phyloP scores from a whole-genome alignment of 2,113 vertebrate species.

The Potamarius usumacintae region DNA sequence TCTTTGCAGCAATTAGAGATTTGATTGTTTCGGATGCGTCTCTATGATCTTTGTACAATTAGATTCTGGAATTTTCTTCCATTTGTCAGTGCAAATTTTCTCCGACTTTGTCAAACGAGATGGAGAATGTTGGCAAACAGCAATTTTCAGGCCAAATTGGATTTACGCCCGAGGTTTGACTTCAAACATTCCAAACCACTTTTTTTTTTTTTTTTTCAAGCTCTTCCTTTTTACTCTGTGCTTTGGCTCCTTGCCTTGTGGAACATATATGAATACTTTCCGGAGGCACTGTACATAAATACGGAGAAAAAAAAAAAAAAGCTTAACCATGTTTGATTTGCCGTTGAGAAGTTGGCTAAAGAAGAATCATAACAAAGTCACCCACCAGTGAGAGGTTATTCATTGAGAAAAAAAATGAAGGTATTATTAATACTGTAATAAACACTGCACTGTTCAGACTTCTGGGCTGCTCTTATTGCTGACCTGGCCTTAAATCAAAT shows the following conservation, averaged over 20 bases:
- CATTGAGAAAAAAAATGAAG: background rate
- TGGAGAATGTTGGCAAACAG: background rate
- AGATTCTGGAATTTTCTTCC: background rate
- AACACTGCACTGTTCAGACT: constrained; percentile 13
- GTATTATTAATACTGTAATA: constrained; percentile 12
- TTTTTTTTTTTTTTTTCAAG: background rate
- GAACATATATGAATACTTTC: background rate
- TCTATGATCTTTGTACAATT: background rate
- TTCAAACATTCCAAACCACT: background rate
- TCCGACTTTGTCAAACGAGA: background rate
- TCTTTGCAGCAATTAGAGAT: background rate
- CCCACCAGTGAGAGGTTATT: constrained; percentile 14
- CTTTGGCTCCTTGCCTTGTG: background rate
- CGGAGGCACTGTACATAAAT: background rate
- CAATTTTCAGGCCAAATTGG: background rate
- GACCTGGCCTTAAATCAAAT: constrained; percentile 26
- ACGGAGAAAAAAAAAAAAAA: background rate
- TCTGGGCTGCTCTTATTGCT: constrained; percentile 35
- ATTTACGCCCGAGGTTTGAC: background rate
- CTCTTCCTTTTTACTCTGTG: background rate
- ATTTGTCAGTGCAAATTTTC: background rate
- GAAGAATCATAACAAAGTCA: constrained; percentile 22
- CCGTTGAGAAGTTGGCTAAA: background rate
- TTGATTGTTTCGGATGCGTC: background rate
- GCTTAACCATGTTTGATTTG: constrained; percentile 16